These are phyloP conservation scores for Pogonognathellus flavescens DNA, from an alignment of 1,140 invertebrate genomes.

Conservation along the genomic window DNA sequence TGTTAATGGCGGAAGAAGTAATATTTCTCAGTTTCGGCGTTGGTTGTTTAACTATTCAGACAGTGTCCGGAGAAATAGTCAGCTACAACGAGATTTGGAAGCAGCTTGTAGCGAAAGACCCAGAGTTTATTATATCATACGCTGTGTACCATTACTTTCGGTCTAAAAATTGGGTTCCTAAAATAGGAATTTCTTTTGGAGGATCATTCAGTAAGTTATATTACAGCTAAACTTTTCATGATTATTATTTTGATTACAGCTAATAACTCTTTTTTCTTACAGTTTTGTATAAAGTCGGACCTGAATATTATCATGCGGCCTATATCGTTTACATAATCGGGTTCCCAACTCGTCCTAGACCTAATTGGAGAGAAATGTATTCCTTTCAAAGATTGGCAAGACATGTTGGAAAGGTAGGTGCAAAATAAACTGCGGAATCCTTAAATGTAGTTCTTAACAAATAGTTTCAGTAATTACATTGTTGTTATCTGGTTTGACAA, in stretches of 20 bases:
- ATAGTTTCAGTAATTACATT: too few relatives aligned
- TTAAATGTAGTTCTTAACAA: too few relatives aligned
- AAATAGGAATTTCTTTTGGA: constrained; percentile 59
- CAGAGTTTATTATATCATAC: constrained; percentile 63
- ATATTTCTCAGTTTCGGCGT: constrained; percentile 65
- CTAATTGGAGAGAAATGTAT: constrained; percentile 62
- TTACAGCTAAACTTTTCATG: neutral
- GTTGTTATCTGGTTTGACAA: too few relatives aligned
- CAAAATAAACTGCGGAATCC: too few relatives aligned
- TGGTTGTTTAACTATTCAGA: constrained; percentile 63
- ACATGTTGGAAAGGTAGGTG: constrained; percentile 58
- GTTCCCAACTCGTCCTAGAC: constrained; percentile 43
- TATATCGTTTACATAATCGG: constrained; percentile 64
- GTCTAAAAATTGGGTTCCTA: constrained; percentile 66
- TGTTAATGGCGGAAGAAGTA: constrained; percentile 65
- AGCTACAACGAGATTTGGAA: constrained; percentile 58
- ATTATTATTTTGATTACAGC: constrained; percentile 12
- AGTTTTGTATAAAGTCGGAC: constrained; percentile 65
- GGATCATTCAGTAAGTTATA: constrained; percentile 59
- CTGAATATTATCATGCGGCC: constrained; percentile 60
- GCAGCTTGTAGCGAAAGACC: constrained; percentile 51
- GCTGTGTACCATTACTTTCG: constrained; percentile 66
- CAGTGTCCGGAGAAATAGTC: constrained; percentile 30
- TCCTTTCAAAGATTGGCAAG: constrained; percentile 58
- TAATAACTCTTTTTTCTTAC: constrained; percentile 23